A percentile compares a stretch with the other conserved stretches of the same genome.
These are phyloP conservation scores for Sciurus niger DNA, from an alignment of 2,113 vertebrate genomes.

Conservation along the genomic window DNA sequence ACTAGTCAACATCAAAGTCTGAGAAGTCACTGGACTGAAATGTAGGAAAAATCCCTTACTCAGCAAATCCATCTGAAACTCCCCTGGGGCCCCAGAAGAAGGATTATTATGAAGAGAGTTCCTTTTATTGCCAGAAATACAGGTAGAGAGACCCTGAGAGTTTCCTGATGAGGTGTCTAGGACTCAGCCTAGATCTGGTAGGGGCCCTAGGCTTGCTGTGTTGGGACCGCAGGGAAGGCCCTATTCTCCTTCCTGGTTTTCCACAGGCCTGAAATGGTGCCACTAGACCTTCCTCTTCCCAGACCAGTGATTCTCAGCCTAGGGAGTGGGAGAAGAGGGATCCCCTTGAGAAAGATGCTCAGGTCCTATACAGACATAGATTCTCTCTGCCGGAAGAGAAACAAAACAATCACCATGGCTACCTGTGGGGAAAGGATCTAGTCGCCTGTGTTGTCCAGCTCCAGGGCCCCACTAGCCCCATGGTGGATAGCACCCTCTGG, in stretches of 20 bases:
- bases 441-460: fast-evolving
- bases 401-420: background rate
- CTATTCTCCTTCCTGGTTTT: background rate
- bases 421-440: background rate
- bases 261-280: background rate
- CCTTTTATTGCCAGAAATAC: background rate
- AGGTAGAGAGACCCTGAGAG: background rate
- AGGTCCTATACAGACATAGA: background rate
- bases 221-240: background rate
- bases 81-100: background rate
- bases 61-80: constrained; percentile 57
- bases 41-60: constrained; percentile 66
- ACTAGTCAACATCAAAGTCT: constrained; percentile 67
- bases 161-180: background rate
- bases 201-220: fast-evolving
- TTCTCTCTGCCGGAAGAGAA: background rate
- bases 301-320: background rate
- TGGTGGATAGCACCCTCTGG: background rate
- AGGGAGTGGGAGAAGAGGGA: background rate
- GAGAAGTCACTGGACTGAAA: constrained; percentile 45
- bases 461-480: background rate
- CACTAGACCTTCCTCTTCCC: background rate
- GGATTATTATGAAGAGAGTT: constrained; percentile 13
- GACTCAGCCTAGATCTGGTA: background rate
- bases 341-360: background rate